These are phyloP conservation scores for Taphrorychus bicolor DNA, from an alignment of 2,888 invertebrate species.

Conservation along the genomic window DNA sequence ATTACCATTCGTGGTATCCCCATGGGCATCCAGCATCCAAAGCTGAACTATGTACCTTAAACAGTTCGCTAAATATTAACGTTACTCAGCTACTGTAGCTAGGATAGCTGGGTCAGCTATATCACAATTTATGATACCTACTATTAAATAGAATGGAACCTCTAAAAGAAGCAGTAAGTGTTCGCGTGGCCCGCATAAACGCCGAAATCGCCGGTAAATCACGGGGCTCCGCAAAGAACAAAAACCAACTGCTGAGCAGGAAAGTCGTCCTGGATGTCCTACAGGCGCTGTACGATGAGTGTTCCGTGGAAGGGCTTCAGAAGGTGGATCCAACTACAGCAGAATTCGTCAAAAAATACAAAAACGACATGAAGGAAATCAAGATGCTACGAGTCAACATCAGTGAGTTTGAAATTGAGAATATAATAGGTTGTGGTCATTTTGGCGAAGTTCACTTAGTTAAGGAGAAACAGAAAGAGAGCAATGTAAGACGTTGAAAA, in stretches of 20 bases:
- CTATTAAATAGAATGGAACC: slow-evolving; percentile 64
- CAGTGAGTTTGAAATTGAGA: slow-evolving; percentile 78
- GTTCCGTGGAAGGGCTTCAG: slow-evolving; percentile 74
- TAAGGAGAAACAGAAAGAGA: slow-evolving; percentile 69
- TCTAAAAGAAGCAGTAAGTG: slow-evolving; percentile 72
- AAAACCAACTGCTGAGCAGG: slow-evolving; percentile 61
- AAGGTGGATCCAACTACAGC: slow-evolving; percentile 75
- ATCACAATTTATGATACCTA: too few relatives aligned
- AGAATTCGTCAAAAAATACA: slow-evolving; percentile 79
- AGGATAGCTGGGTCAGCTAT: too few relatives aligned
- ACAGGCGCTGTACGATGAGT: slow-evolving; percentile 80
- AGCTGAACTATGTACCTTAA: too few relatives aligned
- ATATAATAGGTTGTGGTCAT: slow-evolving; percentile 66
- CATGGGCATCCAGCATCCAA: too few relatives aligned
- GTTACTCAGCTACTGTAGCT: too few relatives aligned
- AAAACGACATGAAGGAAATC: slow-evolving; percentile 72
- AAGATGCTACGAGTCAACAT: slow-evolving; percentile 73
- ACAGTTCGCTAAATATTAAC: too few relatives aligned
- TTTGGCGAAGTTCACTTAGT: slow-evolving; percentile 72
- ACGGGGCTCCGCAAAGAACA: slow-evolving; percentile 54
- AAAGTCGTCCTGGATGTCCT: slow-evolving; percentile 82
- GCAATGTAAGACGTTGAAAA: slow-evolving; percentile 43
- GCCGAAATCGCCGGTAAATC: slow-evolving; percentile 63
- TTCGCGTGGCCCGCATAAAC: slow-evolving; percentile 72
- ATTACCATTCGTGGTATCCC: too few relatives aligned